Evolutionary conservation across 2,888 invertebrate species (phyloP).

Genomic region (Muschampia plurimacula): DNA sequence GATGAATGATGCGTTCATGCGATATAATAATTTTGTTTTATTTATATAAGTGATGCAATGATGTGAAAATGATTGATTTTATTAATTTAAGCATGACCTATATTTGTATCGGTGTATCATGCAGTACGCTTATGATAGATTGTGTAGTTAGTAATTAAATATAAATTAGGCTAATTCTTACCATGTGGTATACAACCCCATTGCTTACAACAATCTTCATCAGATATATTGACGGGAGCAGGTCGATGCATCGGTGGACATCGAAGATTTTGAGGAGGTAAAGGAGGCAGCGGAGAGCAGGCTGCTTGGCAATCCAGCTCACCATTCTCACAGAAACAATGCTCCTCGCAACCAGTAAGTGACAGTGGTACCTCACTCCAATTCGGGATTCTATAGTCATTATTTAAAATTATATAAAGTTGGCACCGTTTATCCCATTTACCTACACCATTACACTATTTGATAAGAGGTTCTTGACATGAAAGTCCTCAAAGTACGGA

Average conservation of each 20-base stretch:
- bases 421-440: background rate
- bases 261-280: slow-evolving; percentile 90
- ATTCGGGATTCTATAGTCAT: slow-evolving; percentile 86
- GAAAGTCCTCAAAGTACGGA: background rate
- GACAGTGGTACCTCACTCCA: slow-evolving; percentile 93
- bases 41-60: slow-evolving; percentile 26
- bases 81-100: background rate
- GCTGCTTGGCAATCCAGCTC: slow-evolving; percentile 93
- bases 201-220: slow-evolving; percentile 94
- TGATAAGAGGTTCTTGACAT: too few relatives aligned
- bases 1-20: slow-evolving; percentile 57
- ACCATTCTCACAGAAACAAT: slow-evolving; percentile 95
- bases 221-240: slow-evolving; percentile 85
- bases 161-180: slow-evolving; percentile 49
- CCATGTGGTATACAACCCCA: slow-evolving; percentile 87
- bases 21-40: slow-evolving; percentile 49
- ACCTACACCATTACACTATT: too few relatives aligned
- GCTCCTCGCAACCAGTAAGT: slow-evolving; percentile 93
- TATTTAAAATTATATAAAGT: background rate
- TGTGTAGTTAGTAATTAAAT: background rate
- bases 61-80: slow-evolving; percentile 21
- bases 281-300: slow-evolving; percentile 91
- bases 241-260: slow-evolving; percentile 90
- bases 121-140: background rate
- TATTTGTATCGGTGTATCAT: too few relatives aligned